Evolutionary conservation across 53 echinoderm and acorn worm species (phyloP), one percentile per base, ranked within the genome.

Genomic region (Astropecten irregularis): DNA sequence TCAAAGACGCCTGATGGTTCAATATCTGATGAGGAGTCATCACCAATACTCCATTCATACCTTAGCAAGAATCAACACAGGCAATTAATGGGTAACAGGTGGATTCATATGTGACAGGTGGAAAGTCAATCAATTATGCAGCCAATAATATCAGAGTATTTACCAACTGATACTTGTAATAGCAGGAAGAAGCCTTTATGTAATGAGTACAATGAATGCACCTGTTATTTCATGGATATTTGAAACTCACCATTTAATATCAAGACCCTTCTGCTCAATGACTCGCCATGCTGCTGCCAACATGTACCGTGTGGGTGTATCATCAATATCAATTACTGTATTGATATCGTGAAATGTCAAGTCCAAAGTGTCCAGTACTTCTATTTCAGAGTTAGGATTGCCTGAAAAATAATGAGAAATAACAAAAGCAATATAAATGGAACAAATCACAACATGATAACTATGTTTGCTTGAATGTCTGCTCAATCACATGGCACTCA

Each of bases 21-120:
- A 38, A 34, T 18, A 14, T 32, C 52, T 25, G 59, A 50, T 49
- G 74, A 71, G 25, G 83, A 69, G 56, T 64, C 48, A 48, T 83
- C 68, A 34, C 76, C 86, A 19, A 64, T 60, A 63, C 86, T 74
- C 76, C 86, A 76, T 27, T 86, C 86, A 65, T 52, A 84, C 68
- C 84, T 82, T n/a, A 5, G 42, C 22, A 28, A 58, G 4, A 29
- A 4, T 1, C 10, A 6, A 29, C 9, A 16, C 8, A 28, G 30
- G 31, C n/a, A n/a, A n/a, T n/a, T 58, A 8, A 3, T 9, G 9
- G 14, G n/a, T 9, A 1, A 21, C 11, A 0, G 9, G 28, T 29
- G 18, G 27, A 29, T 58, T 25, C 8, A 26, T 18, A 18, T 54
- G 25, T 22, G 7, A n/a, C 7, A 54, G 54, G 9, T n/a, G n/a